These are phyloP conservation scores for Enteromius radiatus DNA, from an alignment of 2,797 vertebrate genomes.

Conservation along the genomic window DNA sequence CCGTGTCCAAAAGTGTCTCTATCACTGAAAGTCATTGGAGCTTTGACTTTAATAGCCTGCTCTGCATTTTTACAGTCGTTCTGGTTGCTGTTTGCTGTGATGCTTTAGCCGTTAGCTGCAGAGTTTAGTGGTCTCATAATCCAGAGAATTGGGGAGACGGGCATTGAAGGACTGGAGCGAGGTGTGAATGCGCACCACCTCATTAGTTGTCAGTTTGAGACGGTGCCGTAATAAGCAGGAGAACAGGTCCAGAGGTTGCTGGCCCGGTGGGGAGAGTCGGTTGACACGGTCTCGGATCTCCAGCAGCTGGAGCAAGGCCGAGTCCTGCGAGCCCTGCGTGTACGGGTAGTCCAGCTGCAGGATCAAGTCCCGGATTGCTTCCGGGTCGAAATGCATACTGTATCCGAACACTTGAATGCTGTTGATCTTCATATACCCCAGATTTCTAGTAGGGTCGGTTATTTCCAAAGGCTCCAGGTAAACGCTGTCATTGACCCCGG, in stretches of 20 bases:
- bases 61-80: slow-evolving; percentile 45
- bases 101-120: slow-evolving; percentile 91
- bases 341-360: slow-evolving; percentile 97
- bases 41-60: slow-evolving; percentile 36
- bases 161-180: slow-evolving; percentile 92
- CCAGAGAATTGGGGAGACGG: slow-evolving; percentile 92
- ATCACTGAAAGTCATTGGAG: slow-evolving; percentile 9
- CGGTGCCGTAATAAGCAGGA: slow-evolving; percentile 94
- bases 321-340: slow-evolving; percentile 95
- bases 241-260: slow-evolving; percentile 91
- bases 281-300: slow-evolving; percentile 95
- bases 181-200: slow-evolving; percentile 92
- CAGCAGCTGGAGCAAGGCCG: slow-evolving; percentile 91
- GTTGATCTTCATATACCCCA: slow-evolving; percentile 99
- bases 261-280: slow-evolving; percentile 91
- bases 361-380: slow-evolving; percentile 95
- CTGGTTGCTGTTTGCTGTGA: slow-evolving; percentile 57
- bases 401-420: slow-evolving; percentile 97
- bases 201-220: slow-evolving; percentile 92
- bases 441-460: slow-evolving; percentile 88
- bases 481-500: slow-evolving; percentile 84
- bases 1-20: slow-evolving; percentile 24
- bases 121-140: slow-evolving; percentile 96
- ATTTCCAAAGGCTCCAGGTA: slow-evolving; percentile 94
- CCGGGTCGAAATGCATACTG: slow-evolving; percentile 98